Conservation (phyloP, 2,797 vertebrate species). For the Danio kyathit region DNA sequence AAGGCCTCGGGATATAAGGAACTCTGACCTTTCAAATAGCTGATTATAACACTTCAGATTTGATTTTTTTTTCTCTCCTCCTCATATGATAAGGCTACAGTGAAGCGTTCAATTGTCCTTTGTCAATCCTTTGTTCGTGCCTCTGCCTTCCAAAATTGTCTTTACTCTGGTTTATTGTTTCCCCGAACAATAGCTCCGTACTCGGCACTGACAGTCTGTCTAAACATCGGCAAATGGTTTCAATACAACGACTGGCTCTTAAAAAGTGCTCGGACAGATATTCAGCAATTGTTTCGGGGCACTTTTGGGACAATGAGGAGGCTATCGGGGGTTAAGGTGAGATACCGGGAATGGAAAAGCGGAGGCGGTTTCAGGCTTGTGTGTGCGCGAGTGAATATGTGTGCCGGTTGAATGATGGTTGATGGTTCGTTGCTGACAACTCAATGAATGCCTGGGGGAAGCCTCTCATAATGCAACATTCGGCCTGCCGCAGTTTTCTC, state of each 20-base stretch:
- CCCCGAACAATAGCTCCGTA: constrained; percentile 39
- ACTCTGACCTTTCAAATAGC: constrained; percentile 78
- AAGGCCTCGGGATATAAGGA: constrained; percentile 74
- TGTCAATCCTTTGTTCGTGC: constrained; percentile 42
- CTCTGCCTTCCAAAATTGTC: constrained; percentile 31
- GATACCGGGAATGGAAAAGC: constrained; percentile 46
- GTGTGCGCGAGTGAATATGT: neutral
- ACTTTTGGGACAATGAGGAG: constrained; percentile 36
- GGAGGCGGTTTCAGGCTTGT: constrained; percentile 33
- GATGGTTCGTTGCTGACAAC: constrained; percentile 73
- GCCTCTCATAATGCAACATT: constrained; percentile 68
- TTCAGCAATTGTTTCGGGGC: constrained; percentile 44
- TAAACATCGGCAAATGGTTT: constrained; percentile 39
- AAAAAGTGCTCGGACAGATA: constrained; percentile 18
- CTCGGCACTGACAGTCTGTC: constrained; percentile 31
- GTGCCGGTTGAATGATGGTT: constrained; percentile 46
- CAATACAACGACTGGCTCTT: constrained; percentile 32
- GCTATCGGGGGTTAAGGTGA: constrained; percentile 51
- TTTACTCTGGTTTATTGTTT: constrained; percentile 46
- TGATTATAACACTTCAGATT: constrained; percentile 74
- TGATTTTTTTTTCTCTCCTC: constrained; percentile 64
- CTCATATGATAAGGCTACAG: constrained; percentile 67
- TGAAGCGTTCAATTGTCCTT: constrained; percentile 57
- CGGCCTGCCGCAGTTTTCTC: constrained; percentile 75
- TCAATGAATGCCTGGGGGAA: constrained; percentile 72